Evolutionary conservation across 2,888 invertebrate genomes (phyloP).

Genomic region (Herminia tarsipennalis): DNA sequence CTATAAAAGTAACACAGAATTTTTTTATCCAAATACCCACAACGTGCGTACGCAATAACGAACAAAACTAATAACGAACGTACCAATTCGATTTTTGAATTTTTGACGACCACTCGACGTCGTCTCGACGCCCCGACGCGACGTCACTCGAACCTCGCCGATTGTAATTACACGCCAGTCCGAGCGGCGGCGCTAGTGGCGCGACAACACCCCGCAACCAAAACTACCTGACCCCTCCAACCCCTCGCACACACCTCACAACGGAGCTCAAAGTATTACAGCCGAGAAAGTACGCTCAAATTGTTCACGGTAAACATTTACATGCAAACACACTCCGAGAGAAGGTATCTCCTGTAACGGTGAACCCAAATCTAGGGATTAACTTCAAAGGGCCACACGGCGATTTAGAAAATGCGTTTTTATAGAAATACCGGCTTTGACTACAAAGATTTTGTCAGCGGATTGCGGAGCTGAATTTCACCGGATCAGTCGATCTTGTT

Average conservation of each 20-base stretch:
- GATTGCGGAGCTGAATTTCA: slow-evolving; percentile 63
- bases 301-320: slow-evolving; percentile 60
- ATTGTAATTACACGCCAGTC: slow-evolving; percentile 59
- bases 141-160: slow-evolving; percentile 50
- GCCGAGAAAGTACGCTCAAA: slow-evolving; percentile 55
- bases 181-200: slow-evolving; percentile 54
- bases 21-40: too few species aligned
- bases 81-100: slow-evolving; percentile 63
- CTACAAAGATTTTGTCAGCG: slow-evolving; percentile 74
- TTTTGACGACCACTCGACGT: slow-evolving; percentile 67
- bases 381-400: slow-evolving; percentile 76
- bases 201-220: slow-evolving; percentile 41
- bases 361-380: slow-evolving; percentile 74
- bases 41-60: slow-evolving; percentile 33
- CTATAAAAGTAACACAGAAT: too few species aligned
- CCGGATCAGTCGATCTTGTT: slow-evolving; percentile 65
- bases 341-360: slow-evolving; percentile 52
- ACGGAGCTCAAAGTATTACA: slow-evolving; percentile 45
- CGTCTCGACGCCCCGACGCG: slow-evolving; percentile 47
- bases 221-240: slow-evolving; percentile 40
- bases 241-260: slow-evolving; percentile 23
- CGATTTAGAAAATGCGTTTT: slow-evolving; percentile 81
- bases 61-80: slow-evolving; percentile 54
- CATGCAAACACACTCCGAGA: slow-evolving; percentile 53
- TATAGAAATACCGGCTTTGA: slow-evolving; percentile 78